Conservation (phyloP, 2,888 invertebrate species). For the Euclidia mi region DNA sequence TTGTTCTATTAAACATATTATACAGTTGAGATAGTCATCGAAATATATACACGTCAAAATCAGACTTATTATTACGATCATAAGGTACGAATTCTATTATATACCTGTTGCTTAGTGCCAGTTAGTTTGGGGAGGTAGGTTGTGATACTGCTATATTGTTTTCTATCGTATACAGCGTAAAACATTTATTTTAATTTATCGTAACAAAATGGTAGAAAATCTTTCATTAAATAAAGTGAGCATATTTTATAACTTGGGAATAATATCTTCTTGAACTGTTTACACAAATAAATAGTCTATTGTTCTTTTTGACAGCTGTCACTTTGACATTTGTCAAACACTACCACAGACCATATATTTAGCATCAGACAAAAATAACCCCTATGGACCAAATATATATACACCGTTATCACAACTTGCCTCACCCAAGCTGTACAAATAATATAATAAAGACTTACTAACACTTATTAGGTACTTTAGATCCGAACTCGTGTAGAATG, state of each 20-base stretch:
- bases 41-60: slow-evolving; percentile 59
- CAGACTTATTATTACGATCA: slow-evolving; percentile 65
- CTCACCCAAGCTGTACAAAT: slow-evolving; percentile 14
- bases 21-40: slow-evolving; percentile 40
- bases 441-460: slow-evolving; percentile 49
- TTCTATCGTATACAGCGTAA: background rate
- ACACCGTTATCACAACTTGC: slow-evolving; percentile 18
- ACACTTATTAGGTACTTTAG: slow-evolving; percentile 82
- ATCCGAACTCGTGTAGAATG: slow-evolving; percentile 97
- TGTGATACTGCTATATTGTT: background rate
- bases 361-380: too few relatives aligned
- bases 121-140: slow-evolving; percentile 26
- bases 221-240: too few relatives aligned
- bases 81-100: slow-evolving; percentile 62
- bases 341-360: too few relatives aligned
- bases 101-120: slow-evolving; percentile 30
- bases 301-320: too few relatives aligned
- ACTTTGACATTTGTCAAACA: too few relatives aligned
- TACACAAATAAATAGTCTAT: too few relatives aligned
- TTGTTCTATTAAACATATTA: slow-evolving; percentile 20
- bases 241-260: too few relatives aligned
- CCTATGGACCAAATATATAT: too few relatives aligned
- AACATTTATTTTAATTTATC: background rate
- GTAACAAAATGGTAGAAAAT: too few relatives aligned
- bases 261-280: too few relatives aligned